These are phyloP conservation scores for Buathra laborator DNA, from an alignment of 2,888 invertebrate genomes.

Conservation along the genomic window DNA sequence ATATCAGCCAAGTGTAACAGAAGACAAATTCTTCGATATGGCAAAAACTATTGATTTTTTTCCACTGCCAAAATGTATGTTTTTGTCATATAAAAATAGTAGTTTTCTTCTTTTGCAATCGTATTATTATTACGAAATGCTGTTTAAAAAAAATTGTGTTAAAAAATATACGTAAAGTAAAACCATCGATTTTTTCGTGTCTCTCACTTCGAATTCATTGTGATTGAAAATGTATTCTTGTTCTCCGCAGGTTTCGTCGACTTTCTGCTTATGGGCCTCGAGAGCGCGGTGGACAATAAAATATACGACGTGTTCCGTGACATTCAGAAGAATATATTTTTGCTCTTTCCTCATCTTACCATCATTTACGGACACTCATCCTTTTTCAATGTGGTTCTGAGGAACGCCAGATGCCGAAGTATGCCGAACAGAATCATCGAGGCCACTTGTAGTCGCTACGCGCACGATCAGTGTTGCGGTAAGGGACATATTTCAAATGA, in stretches of 20 bases:
- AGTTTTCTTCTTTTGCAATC: too few relatives aligned
- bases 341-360: conserved; percentile 81
- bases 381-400: conserved; percentile 75
- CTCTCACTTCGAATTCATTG: neutral
- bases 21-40: too few relatives aligned
- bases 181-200: too few relatives aligned
- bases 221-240: neutral
- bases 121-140: too few relatives aligned
- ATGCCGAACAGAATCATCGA: conserved; percentile 75
- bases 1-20: too few relatives aligned
- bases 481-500: conserved; percentile 49
- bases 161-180: too few relatives aligned
- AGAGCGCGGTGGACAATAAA: conserved; percentile 59
- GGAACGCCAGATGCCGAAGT: conserved; percentile 81
- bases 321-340: conserved; percentile 78
- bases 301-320: conserved; percentile 70
- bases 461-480: conserved; percentile 78
- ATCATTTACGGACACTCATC: conserved; percentile 80
- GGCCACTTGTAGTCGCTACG: conserved; percentile 70
- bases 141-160: too few relatives aligned
- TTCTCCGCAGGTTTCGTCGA: conserved; percentile 58
- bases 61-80: too few relatives aligned
- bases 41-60: too few relatives aligned
- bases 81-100: too few relatives aligned
- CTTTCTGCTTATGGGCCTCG: conserved; percentile 67